These are phyloP conservation scores for Trachymyrmex cornetzi DNA, from an alignment of 1,140 invertebrate genomes.

Conservation along the genomic window DNA sequence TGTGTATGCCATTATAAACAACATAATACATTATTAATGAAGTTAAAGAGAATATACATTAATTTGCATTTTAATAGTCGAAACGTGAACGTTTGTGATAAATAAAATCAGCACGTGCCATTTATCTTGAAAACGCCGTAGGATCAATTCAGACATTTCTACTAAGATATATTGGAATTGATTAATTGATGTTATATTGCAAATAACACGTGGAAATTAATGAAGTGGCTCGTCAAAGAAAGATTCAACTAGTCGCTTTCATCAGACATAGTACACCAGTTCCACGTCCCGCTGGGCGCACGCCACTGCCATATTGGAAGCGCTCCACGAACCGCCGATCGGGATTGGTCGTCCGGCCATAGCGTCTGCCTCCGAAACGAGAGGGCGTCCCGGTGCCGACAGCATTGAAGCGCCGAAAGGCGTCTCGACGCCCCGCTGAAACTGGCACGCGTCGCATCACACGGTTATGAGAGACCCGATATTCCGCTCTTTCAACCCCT, in stretches of 20 bases:
- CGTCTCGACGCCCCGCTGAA: slow-evolving; percentile 83
- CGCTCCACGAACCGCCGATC: slow-evolving; percentile 70
- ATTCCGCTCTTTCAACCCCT: slow-evolving; percentile 55
- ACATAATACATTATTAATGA: background rate
- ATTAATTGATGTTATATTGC: background rate
- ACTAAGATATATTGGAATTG: background rate
- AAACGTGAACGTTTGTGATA: background rate
- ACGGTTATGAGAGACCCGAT: slow-evolving; percentile 75
- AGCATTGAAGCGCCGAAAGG: slow-evolving; percentile 78
- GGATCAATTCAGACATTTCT: background rate
- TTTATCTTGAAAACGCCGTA: background rate
- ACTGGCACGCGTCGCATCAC: slow-evolving; percentile 84
- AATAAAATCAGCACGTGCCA: background rate
- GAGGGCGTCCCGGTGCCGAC: slow-evolving; percentile 75
- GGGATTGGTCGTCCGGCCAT: slow-evolving; percentile 82
- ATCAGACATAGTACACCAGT: slow-evolving; percentile 39
- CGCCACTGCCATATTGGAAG: slow-evolving; percentile 84
- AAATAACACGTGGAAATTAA: background rate
- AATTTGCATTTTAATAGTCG: background rate
- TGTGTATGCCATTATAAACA: background rate
- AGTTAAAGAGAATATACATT: background rate
- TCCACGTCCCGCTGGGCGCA: slow-evolving; percentile 70
- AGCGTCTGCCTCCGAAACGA: slow-evolving; percentile 75
- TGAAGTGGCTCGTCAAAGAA: background rate
- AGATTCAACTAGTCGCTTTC: slow-evolving; percentile 36